These are phyloP conservation scores for Neotoma lepida DNA, from an alignment of 2,113 vertebrate genomes.

Conservation along the genomic window DNA sequence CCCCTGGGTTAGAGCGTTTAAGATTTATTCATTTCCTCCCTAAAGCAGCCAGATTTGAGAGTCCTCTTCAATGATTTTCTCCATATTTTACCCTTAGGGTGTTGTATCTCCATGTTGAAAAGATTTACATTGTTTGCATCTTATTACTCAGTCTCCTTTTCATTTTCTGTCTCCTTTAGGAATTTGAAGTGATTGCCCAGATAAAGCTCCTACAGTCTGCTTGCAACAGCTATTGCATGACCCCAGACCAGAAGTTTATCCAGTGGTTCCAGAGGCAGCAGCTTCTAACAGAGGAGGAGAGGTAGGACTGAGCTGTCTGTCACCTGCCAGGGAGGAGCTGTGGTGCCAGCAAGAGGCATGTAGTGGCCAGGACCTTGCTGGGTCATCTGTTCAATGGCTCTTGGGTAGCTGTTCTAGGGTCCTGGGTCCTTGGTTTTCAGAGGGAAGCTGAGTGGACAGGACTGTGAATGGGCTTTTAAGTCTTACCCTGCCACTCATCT, in stretches of 20 bases:
- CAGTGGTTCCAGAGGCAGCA: slow-evolving; percentile 92
- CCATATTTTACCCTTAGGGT: neutral
- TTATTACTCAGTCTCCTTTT: slow-evolving; percentile 49
- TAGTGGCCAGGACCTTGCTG: accelerated
- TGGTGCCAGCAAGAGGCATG: accelerated
- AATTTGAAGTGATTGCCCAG: slow-evolving; percentile 97
- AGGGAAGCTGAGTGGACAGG: neutral
- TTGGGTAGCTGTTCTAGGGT: neutral
- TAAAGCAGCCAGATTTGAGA: neutral
- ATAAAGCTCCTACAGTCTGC: slow-evolving; percentile 96
- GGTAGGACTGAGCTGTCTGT: slow-evolving; percentile 81
- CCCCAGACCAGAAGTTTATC: slow-evolving; percentile 89
- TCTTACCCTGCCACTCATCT: neutral
- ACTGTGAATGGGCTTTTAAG: neutral
- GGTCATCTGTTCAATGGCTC: neutral
- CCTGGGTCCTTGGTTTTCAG: neutral
- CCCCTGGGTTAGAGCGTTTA: neutral
- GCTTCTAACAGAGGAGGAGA: slow-evolving; percentile 92
- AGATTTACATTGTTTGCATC: neutral
- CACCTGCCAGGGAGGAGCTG: accelerated
- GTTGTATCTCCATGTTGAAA: neutral
- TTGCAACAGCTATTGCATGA: slow-evolving; percentile 95
- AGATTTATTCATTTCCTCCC: neutral
- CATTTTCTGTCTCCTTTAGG: slow-evolving; percentile 84
- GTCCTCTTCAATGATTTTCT: neutral